Percentiles rank a stretch among this genome's conserved stretches.
phyloP scores from a whole-genome alignment of 2,888 invertebrate genomes.

The Rhagonycha fulva region DNA sequence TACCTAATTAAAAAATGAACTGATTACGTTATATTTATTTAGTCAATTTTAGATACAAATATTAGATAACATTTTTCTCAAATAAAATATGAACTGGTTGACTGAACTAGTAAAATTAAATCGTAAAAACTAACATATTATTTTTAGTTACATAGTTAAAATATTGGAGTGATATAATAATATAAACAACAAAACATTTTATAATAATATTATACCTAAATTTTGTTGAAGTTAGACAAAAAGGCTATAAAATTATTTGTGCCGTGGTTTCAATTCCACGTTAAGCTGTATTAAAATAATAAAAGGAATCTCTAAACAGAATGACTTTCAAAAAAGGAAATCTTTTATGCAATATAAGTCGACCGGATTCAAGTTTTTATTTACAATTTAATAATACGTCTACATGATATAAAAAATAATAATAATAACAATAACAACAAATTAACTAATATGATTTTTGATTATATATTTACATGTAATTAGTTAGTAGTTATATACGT shows the following conservation, averaged over 20 bases:
- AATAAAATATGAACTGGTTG: neutral
- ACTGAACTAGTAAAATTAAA: neutral
- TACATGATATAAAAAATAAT: neutral
- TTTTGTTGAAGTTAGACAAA: too few relatives aligned
- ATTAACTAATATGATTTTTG: neutral
- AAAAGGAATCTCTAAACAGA: too few relatives aligned
- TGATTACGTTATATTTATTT: neutral
- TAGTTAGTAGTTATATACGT: neutral
- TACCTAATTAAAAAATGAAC: neutral
- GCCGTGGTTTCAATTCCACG: too few relatives aligned
- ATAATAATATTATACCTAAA: too few relatives aligned
- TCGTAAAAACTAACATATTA: neutral
- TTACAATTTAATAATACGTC: too few relatives aligned
- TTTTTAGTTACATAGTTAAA: neutral
- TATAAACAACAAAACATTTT: too few relatives aligned
- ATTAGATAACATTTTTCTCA: neutral
- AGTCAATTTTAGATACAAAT: neutral
- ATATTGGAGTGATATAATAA: neutral
- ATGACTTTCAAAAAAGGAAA: too few relatives aligned
- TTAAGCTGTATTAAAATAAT: too few relatives aligned
- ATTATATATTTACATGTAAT: neutral
- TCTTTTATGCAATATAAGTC: too few relatives aligned
- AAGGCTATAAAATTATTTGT: too few relatives aligned
- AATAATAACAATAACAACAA: neutral
- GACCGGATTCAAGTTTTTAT: too few relatives aligned